Evolutionary conservation across 2,888 invertebrate species (phyloP).

Genomic region (Cyrtodaria siliqua): DNA sequence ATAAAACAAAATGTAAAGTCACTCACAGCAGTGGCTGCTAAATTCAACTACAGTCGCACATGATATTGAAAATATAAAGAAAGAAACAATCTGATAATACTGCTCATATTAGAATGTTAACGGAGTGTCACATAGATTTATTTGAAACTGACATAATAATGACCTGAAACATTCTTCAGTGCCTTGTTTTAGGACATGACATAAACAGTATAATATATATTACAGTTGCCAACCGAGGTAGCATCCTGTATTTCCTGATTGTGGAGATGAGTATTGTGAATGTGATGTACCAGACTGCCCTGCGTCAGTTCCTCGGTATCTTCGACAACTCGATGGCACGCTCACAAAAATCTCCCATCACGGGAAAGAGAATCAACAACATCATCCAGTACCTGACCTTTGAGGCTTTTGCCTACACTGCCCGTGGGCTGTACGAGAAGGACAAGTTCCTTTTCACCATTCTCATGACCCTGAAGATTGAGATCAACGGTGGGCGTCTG

Average conservation of each 20-base stretch:
- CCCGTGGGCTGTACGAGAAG: constrained; percentile 96
- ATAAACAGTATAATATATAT: too few relatives aligned
- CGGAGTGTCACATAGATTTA: too few relatives aligned
- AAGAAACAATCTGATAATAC: too few relatives aligned
- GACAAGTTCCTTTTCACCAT: constrained; percentile 97
- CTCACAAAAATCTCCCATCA: constrained; percentile 93
- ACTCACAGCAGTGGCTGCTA: too few relatives aligned
- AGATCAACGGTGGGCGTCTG: constrained; percentile 93
- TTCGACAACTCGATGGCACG: constrained; percentile 96
- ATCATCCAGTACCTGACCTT: constrained; percentile 95
- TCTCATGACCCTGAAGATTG: constrained; percentile 98
- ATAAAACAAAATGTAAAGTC: too few relatives aligned
- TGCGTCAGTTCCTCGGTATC: constrained; percentile 96
- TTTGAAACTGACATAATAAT: too few relatives aligned
- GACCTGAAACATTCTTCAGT: too few relatives aligned
- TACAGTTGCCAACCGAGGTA: constrained; percentile 95
- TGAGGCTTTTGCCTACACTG: constrained; percentile 97
- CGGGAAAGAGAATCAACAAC: constrained; percentile 93
- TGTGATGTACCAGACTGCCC: constrained; percentile 98
- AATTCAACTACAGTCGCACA: too few relatives aligned
- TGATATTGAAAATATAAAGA: too few relatives aligned
- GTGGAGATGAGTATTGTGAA: constrained; percentile 99
- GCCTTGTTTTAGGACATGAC: too few relatives aligned
- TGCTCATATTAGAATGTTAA: too few relatives aligned
- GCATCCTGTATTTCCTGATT: constrained; percentile 97